Conservation (phyloP, 2,888 invertebrate genomes). For the Macropis europaea region DNA sequence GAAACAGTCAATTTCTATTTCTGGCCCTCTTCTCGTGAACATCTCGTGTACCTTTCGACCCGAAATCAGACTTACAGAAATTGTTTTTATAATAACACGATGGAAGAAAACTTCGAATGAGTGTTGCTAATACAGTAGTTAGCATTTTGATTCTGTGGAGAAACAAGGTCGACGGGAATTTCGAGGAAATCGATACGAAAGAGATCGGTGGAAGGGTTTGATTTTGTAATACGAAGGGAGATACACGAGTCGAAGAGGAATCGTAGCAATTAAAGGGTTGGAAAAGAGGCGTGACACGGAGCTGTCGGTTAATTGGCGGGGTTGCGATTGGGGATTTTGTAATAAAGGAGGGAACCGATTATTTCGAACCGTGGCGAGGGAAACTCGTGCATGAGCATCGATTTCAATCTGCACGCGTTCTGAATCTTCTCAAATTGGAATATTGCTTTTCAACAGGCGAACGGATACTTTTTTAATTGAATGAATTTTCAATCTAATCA, state of each 20-base stretch:
- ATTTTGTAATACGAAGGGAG: not conserved
- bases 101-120: too few species aligned
- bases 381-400: constrained; percentile 41
- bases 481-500: too few species aligned
- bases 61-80: too few species aligned
- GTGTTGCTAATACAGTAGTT: too few species aligned
- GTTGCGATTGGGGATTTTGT: constrained; percentile 39
- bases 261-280: constrained; percentile 42
- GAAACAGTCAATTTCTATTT: too few species aligned
- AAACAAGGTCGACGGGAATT: not conserved
- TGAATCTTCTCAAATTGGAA: too few species aligned
- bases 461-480: too few species aligned
- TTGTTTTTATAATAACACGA: too few species aligned
- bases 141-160: not conserved
- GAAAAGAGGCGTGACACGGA: constrained; percentile 32
- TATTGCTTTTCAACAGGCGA: too few species aligned
- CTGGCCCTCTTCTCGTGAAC: too few species aligned
- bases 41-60: too few species aligned
- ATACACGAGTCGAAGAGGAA: constrained; percentile 23
- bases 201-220: constrained; percentile 16
- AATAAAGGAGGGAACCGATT: constrained; percentile 42
- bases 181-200: not conserved
- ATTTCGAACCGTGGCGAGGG: constrained; percentile 33
- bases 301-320: constrained; percentile 37
- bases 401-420: constrained; percentile 12